A percentile compares a stretch with the other conserved stretches of the same genome.
phyloP scores from a whole-genome alignment of 2,113 vertebrate genomes.

The Calyptomena viridis region DNA sequence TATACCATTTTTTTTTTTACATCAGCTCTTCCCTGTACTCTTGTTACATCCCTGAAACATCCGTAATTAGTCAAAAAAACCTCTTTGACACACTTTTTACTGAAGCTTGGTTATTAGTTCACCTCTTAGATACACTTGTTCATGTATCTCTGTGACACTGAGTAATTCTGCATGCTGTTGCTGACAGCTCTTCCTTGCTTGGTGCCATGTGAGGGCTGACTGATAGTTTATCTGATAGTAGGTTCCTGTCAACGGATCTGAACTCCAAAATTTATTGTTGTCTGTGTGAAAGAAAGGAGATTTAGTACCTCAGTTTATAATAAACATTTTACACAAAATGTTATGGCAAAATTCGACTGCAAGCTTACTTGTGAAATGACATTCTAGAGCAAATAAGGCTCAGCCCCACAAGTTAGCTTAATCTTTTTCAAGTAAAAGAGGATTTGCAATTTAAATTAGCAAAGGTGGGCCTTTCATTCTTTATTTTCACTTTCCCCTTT shows the following conservation, averaged over 20 bases:
- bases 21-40: neutral
- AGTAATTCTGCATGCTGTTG: conserved; percentile 87
- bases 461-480: neutral
- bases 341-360: neutral
- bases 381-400: neutral
- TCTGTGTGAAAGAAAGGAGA: conserved; percentile 29
- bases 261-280: conserved; percentile 76
- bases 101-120: neutral
- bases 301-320: neutral
- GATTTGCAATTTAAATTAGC: neutral
- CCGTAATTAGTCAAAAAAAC: neutral
- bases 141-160: conserved; percentile 85
- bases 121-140: conserved; percentile 90
- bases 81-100: neutral
- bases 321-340: neutral
- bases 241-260: conserved; percentile 81
- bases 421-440: neutral
- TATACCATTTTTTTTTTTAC: neutral
- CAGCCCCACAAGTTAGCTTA: neutral
- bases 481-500: neutral
- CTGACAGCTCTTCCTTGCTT: conserved; percentile 89
- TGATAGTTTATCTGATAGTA: conserved; percentile 86
- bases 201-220: conserved; percentile 85
- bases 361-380: neutral
- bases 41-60: neutral